Conservation (phyloP, 2,113 vertebrate species). For the Cynopterus brachyotis region DNA sequence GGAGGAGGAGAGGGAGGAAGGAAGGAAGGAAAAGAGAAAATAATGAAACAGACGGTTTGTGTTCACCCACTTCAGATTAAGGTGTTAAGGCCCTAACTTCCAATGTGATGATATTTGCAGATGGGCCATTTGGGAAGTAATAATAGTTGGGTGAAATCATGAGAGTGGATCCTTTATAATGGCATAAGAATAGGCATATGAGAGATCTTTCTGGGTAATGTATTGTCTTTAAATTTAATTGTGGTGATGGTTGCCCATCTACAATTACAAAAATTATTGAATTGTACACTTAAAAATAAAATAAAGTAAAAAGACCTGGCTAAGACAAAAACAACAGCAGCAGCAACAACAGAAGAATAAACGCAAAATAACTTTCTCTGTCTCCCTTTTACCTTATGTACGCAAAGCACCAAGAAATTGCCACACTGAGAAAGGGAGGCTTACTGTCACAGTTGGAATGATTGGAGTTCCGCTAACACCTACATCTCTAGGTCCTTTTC, state of each 20-base stretch:
- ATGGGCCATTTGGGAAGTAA: background rate
- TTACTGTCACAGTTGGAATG: background rate
- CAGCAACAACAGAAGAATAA: background rate
- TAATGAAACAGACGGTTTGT: background rate
- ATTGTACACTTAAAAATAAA: background rate
- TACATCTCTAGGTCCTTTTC: too few species aligned
- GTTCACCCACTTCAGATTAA: background rate
- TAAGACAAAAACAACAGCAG: too few species aligned
- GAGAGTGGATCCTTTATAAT: background rate
- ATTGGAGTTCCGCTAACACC: too few species aligned
- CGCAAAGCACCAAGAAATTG: background rate
- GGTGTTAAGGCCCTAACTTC: background rate
- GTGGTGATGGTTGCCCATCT: background rate
- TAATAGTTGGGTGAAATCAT: background rate
- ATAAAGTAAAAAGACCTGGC: background rate
- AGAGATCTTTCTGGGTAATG: background rate
- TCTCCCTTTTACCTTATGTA: background rate
- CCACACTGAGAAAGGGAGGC: background rate
- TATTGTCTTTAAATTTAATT: background rate
- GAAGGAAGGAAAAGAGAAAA: background rate
- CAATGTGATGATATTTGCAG: background rate
- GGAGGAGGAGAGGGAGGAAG: background rate
- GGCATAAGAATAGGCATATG: background rate
- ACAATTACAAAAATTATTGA: background rate
- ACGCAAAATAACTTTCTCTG: background rate